phyloP scores from a whole-genome alignment of 2,888 invertebrate genomes.

The Amblyjoppa fuscipennis region DNA sequence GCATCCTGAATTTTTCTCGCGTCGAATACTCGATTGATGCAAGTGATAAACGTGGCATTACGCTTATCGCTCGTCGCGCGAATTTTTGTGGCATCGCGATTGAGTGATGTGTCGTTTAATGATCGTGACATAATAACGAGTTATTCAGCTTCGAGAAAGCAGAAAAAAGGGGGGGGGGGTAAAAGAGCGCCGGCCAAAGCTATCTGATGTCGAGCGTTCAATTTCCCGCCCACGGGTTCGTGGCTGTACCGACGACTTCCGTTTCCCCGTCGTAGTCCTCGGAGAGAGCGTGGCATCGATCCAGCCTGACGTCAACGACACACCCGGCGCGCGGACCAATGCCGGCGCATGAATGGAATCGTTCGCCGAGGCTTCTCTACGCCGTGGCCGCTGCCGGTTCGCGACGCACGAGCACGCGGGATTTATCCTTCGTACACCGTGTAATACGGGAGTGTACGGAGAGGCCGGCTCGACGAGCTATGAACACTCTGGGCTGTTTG shows the following conservation, averaged over 20 bases:
- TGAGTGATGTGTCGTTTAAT: neutral
- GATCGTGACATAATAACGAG: neutral
- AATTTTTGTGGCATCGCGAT: neutral
- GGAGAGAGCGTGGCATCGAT: conserved; percentile 73
- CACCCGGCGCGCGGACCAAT: conserved; percentile 79
- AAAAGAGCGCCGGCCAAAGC: neutral
- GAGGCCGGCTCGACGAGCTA: neutral
- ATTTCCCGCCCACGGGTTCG: conserved; percentile 67
- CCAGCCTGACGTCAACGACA: conserved; percentile 79
- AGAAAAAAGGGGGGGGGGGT: neutral
- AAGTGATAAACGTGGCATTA: neutral
- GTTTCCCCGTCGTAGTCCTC: conserved; percentile 41
- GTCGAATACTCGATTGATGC: neutral
- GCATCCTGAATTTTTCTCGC: neutral
- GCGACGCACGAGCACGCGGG: conserved; percentile 25
- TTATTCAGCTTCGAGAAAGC: neutral
- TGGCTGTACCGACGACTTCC: neutral
- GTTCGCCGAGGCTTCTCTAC: conserved; percentile 57
- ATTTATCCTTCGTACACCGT: neutral
- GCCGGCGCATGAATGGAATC: conserved; percentile 76
- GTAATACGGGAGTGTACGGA: neutral
- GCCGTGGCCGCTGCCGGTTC: conserved; percentile 4
- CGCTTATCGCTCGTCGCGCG: neutral
- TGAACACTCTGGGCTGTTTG: too few species aligned
- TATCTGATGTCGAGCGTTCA: conserved; percentile 19